Base-by-base conservation (phyloP, 1,140 invertebrate species). In the Chlorops oryzae region DNA sequence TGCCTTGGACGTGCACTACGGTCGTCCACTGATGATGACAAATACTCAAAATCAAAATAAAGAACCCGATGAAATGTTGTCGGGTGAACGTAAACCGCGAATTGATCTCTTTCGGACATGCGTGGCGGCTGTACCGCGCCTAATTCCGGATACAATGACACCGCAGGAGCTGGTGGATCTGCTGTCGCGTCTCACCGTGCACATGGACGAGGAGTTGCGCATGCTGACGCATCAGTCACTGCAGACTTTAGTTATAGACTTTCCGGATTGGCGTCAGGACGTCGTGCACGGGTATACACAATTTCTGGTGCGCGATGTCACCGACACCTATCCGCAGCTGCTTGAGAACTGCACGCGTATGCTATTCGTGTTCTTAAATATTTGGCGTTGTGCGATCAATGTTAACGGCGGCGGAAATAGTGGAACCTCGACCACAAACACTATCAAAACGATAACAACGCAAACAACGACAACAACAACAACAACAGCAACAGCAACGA, bases 91-190 rank as follows among this genome's bases (percentile, higher is more conserved):
- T n/a, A 99, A 99, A 72, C 92, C 96, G 1, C 87, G 96, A 65
- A 93, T 99, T 52, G 96, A 99, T 76, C 74, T 99, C 51, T 98
- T 99, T 65, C 81, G 96, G 18, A 99, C 96, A 0, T 99, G 96
- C 72, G 90, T 99, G 15, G 96, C 96, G 17, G 95, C 96, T 3
- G 95, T 99, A 56, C 97, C 97, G 5, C 82, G 97, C 41, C 74
- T 99, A 5, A 93, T 99, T 56, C 96, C 96, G 0, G 96, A 98
- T 73, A 94, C 92, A 2, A 98, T 99, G 90, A 91, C 85, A 18
- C 81, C 90, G 10, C 81, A 83, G 13, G 96, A 98, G 73, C 76
- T 99, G 42, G 90, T 99, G 1, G 96, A 99, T 62, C 75, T 99
- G 38, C 75, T 99, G 0, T 80, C 80, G 28, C 78, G 96, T 12